These are phyloP conservation scores for Hemicentrotus pulcherrimus DNA, from an alignment of 35 echinoderm and acorn worm species.

Conservation along the genomic window DNA sequence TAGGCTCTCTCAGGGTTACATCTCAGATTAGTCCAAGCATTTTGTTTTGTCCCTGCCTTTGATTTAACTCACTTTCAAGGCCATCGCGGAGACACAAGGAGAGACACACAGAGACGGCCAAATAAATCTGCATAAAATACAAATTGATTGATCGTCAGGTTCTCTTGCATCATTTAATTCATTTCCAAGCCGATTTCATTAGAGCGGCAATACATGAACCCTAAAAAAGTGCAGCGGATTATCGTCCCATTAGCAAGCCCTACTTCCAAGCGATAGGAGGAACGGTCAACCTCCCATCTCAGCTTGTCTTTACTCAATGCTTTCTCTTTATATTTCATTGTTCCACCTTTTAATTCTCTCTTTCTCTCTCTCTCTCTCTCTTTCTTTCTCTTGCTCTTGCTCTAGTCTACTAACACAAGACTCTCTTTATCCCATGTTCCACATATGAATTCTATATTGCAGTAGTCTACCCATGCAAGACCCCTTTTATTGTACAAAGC, in stretches of 20 bases:
- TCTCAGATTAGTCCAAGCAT: not conserved
- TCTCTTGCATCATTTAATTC: constrained; percentile 58
- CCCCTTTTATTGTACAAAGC: too few species aligned
- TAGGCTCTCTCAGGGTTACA: not conserved
- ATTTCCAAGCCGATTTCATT: constrained; percentile 56
- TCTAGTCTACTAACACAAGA: not conserved
- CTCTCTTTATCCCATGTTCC: not conserved
- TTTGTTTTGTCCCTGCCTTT: constrained; percentile 1
- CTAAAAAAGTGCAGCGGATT: constrained; percentile 48
- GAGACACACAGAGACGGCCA: not conserved
- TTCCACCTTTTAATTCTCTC: not conserved
- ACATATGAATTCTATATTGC: too few species aligned
- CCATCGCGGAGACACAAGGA: not conserved
- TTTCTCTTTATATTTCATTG: constrained; percentile 8
- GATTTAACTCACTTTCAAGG: constrained; percentile 36
- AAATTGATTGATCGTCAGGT: constrained; percentile 55
- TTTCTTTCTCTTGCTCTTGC: not conserved
- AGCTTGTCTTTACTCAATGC: constrained; percentile 24
- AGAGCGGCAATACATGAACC: constrained; percentile 47
- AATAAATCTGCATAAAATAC: constrained; percentile 52
- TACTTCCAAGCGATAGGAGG: constrained; percentile 22
- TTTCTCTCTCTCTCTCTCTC: not conserved
- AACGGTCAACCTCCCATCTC: constrained; percentile 12
- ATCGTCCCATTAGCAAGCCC: constrained; percentile 46
- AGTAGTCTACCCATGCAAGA: too few species aligned